Base-by-base conservation (phyloP, 2,113 vertebrate genomes). In the Dermatemys mawii region DNA sequence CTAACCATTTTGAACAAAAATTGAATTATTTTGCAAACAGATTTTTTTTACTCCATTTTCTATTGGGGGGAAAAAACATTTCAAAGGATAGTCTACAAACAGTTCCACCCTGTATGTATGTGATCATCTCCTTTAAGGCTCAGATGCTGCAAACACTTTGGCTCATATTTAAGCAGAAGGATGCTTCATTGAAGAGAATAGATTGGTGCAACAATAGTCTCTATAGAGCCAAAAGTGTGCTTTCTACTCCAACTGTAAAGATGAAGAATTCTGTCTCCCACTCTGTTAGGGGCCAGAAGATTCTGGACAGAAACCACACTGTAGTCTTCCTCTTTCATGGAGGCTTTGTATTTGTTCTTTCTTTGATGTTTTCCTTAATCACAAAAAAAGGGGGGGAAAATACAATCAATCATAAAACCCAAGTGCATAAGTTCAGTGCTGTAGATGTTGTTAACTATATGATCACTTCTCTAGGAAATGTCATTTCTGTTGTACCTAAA, bases 401-500 rank as follows among this genome's bases (percentile, higher is more conserved):
- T 89, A 89, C 92, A 96, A 96, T 96, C 94, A 95, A 96, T 78
- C 54, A 91, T 97, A 97, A 97, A 97, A 96, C 95, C 91, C 82
- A 92, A 73, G 95, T 92, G 92, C 95, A 86, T 60, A 97, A 85
- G 91, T 96, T 16, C 70, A 84, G 94, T 85, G 75, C 91, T 91
- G 51, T 0, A 90, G 94, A 94, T 86, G 95, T 96, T 95, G 87
- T 97, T 94, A 97, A 97, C 95, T 22, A 81, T 78, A 87, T 89
- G 90, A 95, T 96, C 95, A 82, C 90, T 93, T 97, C 93, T 87
- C 93, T 94, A 92, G 94, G 93, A 96, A 96, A 94, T 90, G 44
- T 0, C 17, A 79, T 90, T 90, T 93, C 86, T 85, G 78, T 76
- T 22, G 5, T 70, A 85, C 91, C 95, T 90, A 70, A 95, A 27